Conservation (phyloP, 2,797 vertebrate genomes). For the Cynodonichthys magdalenae region DNA sequence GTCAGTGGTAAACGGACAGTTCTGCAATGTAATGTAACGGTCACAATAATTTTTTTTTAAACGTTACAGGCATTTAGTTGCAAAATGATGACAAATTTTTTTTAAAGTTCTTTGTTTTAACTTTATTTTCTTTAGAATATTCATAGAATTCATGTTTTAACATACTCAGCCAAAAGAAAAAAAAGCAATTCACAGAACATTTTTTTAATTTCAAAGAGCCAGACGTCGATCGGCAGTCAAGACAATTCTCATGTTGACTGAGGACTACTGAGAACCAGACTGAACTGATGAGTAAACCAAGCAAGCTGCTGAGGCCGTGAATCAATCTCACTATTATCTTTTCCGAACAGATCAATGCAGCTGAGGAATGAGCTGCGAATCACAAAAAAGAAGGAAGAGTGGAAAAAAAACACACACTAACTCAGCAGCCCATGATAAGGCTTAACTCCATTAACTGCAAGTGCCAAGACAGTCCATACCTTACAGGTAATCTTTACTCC, state of each 20-base stretch:
- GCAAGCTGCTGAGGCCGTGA: constrained; percentile 68
- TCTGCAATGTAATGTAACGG: background rate
- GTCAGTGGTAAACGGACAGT: background rate
- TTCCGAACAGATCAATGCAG: constrained; percentile 72
- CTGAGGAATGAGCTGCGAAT: constrained; percentile 61
- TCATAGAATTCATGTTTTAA: constrained; percentile 13
- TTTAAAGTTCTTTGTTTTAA: too few relatives aligned
- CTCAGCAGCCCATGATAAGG: constrained; percentile 23
- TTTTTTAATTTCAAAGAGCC: constrained; percentile 16
- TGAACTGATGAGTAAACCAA: constrained; percentile 71
- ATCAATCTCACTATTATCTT: constrained; percentile 81
- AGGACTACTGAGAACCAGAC: constrained; percentile 59
- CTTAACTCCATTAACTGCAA: constrained; percentile 34
- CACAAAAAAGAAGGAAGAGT: constrained; percentile 21
- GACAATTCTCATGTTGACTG: constrained; percentile 53
- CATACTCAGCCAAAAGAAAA: constrained; percentile 1
- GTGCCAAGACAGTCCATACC: constrained; percentile 35
- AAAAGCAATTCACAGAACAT: constrained; percentile 5
- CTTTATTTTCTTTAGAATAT: too few relatives aligned
- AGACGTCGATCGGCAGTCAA: constrained; percentile 41
- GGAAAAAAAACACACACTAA: constrained; percentile 15
- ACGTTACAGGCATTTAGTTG: background rate
- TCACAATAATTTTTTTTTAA: background rate
- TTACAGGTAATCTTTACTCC: constrained; percentile 39
- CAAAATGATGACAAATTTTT: background rate